A percentile compares a stretch with the other conserved stretches of the same genome.
Conservation (phyloP, 2,888 invertebrate species). For the Caenorhabditis macrosperma region DNA sequence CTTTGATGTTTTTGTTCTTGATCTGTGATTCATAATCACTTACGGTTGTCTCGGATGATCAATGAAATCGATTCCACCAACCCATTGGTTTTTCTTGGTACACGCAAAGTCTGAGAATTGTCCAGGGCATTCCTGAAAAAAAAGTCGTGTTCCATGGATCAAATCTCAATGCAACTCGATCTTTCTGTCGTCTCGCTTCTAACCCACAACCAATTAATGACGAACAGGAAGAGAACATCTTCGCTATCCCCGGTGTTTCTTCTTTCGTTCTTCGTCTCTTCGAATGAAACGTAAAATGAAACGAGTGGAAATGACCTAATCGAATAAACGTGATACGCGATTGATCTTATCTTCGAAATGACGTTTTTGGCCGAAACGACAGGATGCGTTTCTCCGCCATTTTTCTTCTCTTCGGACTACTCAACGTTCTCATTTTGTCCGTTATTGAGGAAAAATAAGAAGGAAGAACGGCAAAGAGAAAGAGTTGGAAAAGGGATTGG, state of each 20-base stretch:
- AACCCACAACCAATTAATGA: conserved; percentile 13
- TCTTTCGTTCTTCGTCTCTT: not conserved
- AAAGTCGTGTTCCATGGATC: not conserved
- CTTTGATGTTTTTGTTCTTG: not conserved
- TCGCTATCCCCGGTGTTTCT: not conserved
- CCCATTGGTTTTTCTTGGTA: conserved; percentile 78
- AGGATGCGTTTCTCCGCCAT: conserved; percentile 12
- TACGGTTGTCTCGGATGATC: conserved; percentile 78
- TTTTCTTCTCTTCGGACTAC: not conserved
- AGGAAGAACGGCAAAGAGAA: not conserved
- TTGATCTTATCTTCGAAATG: conserved; percentile 38
- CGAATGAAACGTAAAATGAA: conserved; percentile 8
- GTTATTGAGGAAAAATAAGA: not conserved
- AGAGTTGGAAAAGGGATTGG: not conserved
- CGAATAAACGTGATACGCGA: conserved; percentile 47
- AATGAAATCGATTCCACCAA: conserved; percentile 79
- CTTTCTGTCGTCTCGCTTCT: not conserved
- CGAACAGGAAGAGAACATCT: conserved; percentile 5
- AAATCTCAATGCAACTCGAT: not conserved
- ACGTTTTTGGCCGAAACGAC: not conserved
- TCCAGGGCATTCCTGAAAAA: conserved; percentile 75
- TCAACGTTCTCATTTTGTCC: conserved; percentile 7
- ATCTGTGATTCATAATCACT: conserved; percentile 19
- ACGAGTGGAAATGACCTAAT: conserved; percentile 41
- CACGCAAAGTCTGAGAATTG: conserved; percentile 74